phyloP scores from a whole-genome alignment of 2,888 invertebrate species.

The Melanophora roralis region DNA sequence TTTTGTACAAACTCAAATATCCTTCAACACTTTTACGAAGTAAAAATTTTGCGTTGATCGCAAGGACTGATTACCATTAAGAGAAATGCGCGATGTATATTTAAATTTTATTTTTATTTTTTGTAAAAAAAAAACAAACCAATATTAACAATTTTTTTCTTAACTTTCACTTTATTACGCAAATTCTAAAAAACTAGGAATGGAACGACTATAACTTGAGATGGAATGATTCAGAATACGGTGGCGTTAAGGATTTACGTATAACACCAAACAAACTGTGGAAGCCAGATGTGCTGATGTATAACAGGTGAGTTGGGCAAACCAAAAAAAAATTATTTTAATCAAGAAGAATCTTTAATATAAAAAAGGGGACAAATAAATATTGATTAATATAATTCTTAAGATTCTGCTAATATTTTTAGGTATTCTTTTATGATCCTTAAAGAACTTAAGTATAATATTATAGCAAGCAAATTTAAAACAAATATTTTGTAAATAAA shows the following conservation, averaged over 20 bases:
- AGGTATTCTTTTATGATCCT: slow-evolving; percentile 9
- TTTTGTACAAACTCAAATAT: no score
- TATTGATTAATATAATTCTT: slow-evolving; percentile 25
- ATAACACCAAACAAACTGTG: slow-evolving; percentile 97
- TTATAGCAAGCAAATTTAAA: background rate
- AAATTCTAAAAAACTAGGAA: slow-evolving; percentile 81
- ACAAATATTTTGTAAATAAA: background rate
- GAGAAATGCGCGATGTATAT: background rate
- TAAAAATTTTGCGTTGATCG: no score
- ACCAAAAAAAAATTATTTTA: slow-evolving; percentile 46
- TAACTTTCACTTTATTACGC: background rate
- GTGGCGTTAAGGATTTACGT: slow-evolving; percentile 94
- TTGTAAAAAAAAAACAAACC: slow-evolving; percentile 40
- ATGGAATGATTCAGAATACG: slow-evolving; percentile 97
- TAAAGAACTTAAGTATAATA: slow-evolving; percentile 19
- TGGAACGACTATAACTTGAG: slow-evolving; percentile 98
- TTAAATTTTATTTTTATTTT: background rate
- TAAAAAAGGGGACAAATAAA: slow-evolving; percentile 36
- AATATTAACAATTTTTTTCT: slow-evolving; percentile 57
- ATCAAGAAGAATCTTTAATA: slow-evolving; percentile 44
- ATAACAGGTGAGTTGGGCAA: slow-evolving; percentile 90
- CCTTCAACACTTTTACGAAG: no score
- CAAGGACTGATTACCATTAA: no score
- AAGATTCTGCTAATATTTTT: slow-evolving; percentile 28
- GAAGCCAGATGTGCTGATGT: slow-evolving; percentile 99